Evolutionary conservation across 2,888 invertebrate genomes (phyloP).

Genomic region (Orchesella flavescens): DNA sequence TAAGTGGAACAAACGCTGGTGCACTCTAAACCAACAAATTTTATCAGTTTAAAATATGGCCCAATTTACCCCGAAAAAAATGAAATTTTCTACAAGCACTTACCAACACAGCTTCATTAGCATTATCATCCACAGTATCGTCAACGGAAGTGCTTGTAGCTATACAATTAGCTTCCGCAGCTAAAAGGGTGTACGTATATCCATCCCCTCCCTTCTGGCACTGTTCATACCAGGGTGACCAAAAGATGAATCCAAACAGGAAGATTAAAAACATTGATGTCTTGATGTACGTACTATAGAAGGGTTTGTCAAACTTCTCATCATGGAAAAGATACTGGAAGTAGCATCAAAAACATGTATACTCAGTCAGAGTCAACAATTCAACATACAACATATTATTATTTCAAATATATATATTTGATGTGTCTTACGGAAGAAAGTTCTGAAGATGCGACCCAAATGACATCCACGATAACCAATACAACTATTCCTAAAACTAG

Average conservation of each 20-base stretch:
- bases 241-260: constrained; percentile 89
- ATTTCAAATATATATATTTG: no score
- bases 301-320: constrained; percentile 92
- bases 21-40: constrained; percentile 81
- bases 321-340: constrained; percentile 89
- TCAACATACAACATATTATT: constrained; percentile 6
- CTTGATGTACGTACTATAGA: constrained; percentile 95
- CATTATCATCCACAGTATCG: constrained; percentile 67
- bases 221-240: constrained; percentile 91
- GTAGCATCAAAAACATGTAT: constrained; percentile 39
- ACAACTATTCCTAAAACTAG: constrained; percentile 89
- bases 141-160: constrained; percentile 46
- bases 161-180: constrained; percentile 59
- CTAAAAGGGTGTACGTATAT: constrained; percentile 53
- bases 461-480: constrained; percentile 90
- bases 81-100: constrained; percentile 11
- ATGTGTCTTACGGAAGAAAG: constrained; percentile 85
- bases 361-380: no score
- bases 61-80: not conserved
- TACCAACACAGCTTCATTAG: constrained; percentile 67
- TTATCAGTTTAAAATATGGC: no score
- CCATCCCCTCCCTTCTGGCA: constrained; percentile 78
- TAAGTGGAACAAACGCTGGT: constrained; percentile 92
- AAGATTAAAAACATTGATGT: constrained; percentile 95
- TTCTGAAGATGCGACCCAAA: constrained; percentile 97